phyloP scores from a whole-genome alignment of 2,797 vertebrate species.

The Characodon lateralis region DNA sequence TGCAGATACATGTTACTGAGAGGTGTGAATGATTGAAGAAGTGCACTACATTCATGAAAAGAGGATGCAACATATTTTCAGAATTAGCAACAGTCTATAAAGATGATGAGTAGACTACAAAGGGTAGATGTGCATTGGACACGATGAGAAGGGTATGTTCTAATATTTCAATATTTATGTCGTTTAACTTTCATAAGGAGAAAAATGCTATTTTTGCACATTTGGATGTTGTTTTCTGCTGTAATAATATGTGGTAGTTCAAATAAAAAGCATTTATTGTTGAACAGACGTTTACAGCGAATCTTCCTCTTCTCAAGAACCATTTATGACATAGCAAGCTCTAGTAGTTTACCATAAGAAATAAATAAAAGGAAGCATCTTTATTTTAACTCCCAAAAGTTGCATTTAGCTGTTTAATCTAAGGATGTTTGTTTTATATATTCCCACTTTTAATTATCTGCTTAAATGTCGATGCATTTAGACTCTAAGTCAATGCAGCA shows the following conservation, averaged over 20 bases:
- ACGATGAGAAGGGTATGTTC: not conserved
- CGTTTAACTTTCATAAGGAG: not conserved
- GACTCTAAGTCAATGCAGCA: not conserved
- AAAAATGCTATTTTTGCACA: not conserved
- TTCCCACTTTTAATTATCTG: not conserved
- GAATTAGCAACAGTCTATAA: not conserved
- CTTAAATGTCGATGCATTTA: not conserved
- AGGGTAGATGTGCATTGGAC: not conserved
- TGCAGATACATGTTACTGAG: no score
- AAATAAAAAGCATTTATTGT: no score
- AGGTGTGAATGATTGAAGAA: not conserved
- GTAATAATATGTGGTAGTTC: not conserved
- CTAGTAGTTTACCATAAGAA: no score
- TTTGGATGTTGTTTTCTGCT: not conserved
- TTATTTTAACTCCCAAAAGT: not conserved
- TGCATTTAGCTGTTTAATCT: not conserved
- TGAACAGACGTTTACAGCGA: no score
- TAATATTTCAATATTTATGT: not conserved
- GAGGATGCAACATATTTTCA: not conserved
- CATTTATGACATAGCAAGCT: no score
- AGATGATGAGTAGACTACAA: not conserved
- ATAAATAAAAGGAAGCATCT: not conserved
- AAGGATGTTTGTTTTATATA: not conserved
- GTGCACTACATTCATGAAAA: slow-evolving; percentile 2
- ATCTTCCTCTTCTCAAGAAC: no score